A percentile compares a stretch with the other conserved stretches of the same genome.
Conservation (phyloP, 2,888 invertebrate species). For the Athrips mouffetella region DNA sequence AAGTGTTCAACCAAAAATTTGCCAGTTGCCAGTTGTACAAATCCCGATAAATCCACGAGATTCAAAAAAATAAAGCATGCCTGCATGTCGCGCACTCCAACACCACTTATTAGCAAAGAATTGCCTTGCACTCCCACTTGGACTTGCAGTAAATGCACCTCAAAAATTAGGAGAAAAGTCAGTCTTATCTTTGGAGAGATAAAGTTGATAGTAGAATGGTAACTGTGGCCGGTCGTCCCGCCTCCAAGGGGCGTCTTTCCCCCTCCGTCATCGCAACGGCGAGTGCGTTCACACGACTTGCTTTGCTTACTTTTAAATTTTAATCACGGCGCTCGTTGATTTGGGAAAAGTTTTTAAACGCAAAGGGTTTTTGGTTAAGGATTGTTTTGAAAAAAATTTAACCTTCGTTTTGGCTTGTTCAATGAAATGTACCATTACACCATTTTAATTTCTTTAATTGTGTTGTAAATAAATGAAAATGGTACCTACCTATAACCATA, state of each 20-base stretch:
- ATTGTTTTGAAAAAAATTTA: no score
- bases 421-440: no score
- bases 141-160: constrained; percentile 64
- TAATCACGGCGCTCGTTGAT: constrained; percentile 69
- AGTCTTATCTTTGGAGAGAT: constrained; percentile 22
- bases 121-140: constrained; percentile 56
- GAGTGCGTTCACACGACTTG: constrained; percentile 67
- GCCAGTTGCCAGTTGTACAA: neutral
- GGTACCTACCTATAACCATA: no score
- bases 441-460: no score
- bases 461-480: no score
- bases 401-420: no score
- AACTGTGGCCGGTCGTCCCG: constrained; percentile 45
- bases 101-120: constrained; percentile 61
- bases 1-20: neutral
- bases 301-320: constrained; percentile 68
- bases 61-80: constrained; percentile 49
- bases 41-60: constrained; percentile 12
- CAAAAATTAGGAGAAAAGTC: constrained; percentile 17
- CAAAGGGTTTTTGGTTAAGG: no score
- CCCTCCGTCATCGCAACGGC: constrained; percentile 55
- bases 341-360: no score
- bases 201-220: constrained; percentile 36
- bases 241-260: constrained; percentile 72
- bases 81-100: constrained; percentile 52